Conservation (phyloP, 2,888 invertebrate genomes). For the Balanococcus diminutus region DNA sequence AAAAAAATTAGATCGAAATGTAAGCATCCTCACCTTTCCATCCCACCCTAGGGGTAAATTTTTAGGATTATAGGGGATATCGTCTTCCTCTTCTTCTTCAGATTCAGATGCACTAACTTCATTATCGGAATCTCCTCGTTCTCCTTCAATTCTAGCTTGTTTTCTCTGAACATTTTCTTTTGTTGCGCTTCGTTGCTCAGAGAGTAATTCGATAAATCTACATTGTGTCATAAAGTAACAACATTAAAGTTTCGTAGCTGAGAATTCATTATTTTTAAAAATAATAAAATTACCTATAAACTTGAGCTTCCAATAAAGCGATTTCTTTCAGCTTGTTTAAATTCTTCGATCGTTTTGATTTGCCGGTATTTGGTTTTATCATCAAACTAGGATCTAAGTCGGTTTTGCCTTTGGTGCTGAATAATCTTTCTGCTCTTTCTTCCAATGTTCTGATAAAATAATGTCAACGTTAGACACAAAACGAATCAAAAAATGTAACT, state of each 20-base stretch:
- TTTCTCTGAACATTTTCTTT: slow-evolving; percentile 98
- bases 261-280: slow-evolving; percentile 48
- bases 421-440: slow-evolving; percentile 94
- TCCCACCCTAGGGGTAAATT: slow-evolving; percentile 99
- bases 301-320: slow-evolving; percentile 85
- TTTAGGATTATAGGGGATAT: slow-evolving; percentile 98
- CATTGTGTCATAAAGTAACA: too few relatives aligned
- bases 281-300: slow-evolving; percentile 70
- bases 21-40: slow-evolving; percentile 80
- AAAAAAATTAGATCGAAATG: slow-evolving; percentile 59
- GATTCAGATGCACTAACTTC: slow-evolving; percentile 82
- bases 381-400: slow-evolving; percentile 89
- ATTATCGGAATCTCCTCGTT: slow-evolving; percentile 88
- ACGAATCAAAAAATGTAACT: background rate
- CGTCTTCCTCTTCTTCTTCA: slow-evolving; percentile 83
- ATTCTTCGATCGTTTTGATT: slow-evolving; percentile 68
- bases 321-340: slow-evolving; percentile 81
- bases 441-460: slow-evolving; percentile 74
- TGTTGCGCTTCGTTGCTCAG: slow-evolving; percentile 85
- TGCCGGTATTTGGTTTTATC: slow-evolving; percentile 85
- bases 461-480: background rate
- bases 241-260: too few relatives aligned
- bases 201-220: slow-evolving; percentile 82
- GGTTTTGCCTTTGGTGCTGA: slow-evolving; percentile 93
- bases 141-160: slow-evolving; percentile 93